These are phyloP conservation scores for Gari tellinella DNA, from an alignment of 2,888 invertebrate species.

Conservation along the genomic window DNA sequence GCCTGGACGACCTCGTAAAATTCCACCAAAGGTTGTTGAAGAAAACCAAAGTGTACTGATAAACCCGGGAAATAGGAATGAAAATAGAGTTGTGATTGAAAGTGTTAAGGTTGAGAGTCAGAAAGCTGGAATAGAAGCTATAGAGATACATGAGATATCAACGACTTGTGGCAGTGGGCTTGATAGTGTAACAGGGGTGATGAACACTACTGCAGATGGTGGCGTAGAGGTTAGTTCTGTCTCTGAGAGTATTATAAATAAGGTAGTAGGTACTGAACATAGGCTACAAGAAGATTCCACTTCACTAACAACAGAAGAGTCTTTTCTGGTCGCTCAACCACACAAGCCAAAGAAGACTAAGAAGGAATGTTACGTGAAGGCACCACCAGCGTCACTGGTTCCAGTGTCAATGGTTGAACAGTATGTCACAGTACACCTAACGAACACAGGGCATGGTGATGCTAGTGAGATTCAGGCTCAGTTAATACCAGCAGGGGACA, in stretches of 20 bases:
- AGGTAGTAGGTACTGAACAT: no score
- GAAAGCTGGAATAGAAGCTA: not conserved
- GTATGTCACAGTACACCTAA: constrained; percentile 71
- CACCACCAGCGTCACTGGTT: constrained; percentile 48
- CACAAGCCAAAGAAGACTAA: constrained; percentile 41
- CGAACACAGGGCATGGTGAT: constrained; percentile 63
- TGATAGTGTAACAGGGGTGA: not conserved
- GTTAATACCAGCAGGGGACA: constrained; percentile 59
- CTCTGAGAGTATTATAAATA: no score
- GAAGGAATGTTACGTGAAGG: constrained; percentile 66
- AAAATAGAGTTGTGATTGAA: not conserved
- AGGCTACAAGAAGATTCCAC: no score
- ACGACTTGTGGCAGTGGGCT: no score
- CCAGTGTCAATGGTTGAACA: constrained; percentile 66
- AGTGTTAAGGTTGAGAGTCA: not conserved
- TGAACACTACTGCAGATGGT: not conserved
- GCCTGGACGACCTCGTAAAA: constrained; percentile 76
- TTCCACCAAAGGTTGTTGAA: constrained; percentile 6
- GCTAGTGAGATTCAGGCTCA: constrained; percentile 71
- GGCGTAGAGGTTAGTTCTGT: no score
- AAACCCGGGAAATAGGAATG: constrained; percentile 2
- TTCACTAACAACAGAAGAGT: no score
- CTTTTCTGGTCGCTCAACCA: no score
- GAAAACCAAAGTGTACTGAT: constrained; percentile 2
- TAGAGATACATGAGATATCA: no score